phyloP scores from a whole-genome alignment of 2,888 invertebrate genomes.

The Kryphioiulus occultus region DNA sequence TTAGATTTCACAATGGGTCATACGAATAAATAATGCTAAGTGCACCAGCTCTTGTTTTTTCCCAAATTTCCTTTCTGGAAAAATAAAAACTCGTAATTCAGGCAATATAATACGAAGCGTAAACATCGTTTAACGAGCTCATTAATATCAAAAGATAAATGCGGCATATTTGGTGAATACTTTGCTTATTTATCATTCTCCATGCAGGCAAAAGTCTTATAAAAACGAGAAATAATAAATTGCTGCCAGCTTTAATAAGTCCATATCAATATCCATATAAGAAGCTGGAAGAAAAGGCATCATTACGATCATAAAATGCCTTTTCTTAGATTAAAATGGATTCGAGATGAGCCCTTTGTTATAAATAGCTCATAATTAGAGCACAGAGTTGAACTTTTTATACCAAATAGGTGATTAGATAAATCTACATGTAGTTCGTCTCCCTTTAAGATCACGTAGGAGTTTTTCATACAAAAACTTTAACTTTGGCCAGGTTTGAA shows the following conservation, averaged over 20 bases:
- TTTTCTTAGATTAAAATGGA: constrained; percentile 14
- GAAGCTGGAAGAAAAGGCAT: neutral
- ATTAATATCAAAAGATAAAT: constrained; percentile 29
- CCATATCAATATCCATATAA: constrained; percentile 40
- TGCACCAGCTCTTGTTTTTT: neutral
- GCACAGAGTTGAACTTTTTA: constrained; percentile 17
- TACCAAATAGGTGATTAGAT: neutral
- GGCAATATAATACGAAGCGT: neutral
- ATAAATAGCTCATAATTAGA: constrained; percentile 26
- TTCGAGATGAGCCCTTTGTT: neutral
- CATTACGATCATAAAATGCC: neutral
- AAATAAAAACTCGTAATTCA: neutral
- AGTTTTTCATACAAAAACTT: neutral
- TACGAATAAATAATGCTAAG: neutral
- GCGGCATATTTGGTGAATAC: neutral
- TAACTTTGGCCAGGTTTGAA: too few relatives aligned
- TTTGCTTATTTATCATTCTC: neutral
- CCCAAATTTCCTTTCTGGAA: neutral
- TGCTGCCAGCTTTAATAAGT: constrained; percentile 36
- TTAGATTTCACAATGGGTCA: too few relatives aligned
- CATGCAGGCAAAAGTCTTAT: neutral
- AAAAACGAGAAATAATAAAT: constrained; percentile 3
- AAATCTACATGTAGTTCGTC: neutral
- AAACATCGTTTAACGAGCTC: constrained; percentile 28
- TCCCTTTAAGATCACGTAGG: neutral